These are phyloP conservation scores for Picathartes gymnocephalus DNA, from an alignment of 2,113 vertebrate species.

Conservation along the genomic window DNA sequence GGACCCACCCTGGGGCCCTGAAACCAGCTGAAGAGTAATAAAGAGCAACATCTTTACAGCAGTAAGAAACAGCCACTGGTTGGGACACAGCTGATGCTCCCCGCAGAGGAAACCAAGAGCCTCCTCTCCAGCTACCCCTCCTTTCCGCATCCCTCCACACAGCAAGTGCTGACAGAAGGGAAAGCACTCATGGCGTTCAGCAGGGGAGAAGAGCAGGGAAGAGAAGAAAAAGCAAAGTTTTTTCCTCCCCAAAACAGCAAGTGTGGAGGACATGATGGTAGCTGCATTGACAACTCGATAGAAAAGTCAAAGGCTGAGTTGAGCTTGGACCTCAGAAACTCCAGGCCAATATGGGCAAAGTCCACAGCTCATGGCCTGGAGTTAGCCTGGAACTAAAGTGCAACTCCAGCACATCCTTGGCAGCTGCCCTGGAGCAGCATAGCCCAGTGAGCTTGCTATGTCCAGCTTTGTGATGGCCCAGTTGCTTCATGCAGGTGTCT, in stretches of 20 bases:
- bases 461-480: background rate
- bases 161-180: background rate
- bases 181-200: background rate
- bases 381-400: background rate
- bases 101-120: background rate
- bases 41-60: background rate
- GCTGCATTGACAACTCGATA: accelerated
- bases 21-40: background rate
- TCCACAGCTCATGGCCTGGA: background rate
- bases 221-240: background rate
- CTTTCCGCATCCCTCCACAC: background rate
- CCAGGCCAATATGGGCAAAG: background rate
- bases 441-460: background rate
- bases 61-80: background rate
- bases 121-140: background rate
- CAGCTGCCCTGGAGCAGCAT: background rate
- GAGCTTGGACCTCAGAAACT: background rate
- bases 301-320: background rate
- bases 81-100: background rate
- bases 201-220: background rate
- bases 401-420: background rate
- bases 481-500: background rate
- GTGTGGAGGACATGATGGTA: background rate
- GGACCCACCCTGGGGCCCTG: background rate
- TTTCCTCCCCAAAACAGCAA: background rate